Evolutionary conservation across 2,113 vertebrate genomes (phyloP).

Genomic region (Anser cygnoides): DNA sequence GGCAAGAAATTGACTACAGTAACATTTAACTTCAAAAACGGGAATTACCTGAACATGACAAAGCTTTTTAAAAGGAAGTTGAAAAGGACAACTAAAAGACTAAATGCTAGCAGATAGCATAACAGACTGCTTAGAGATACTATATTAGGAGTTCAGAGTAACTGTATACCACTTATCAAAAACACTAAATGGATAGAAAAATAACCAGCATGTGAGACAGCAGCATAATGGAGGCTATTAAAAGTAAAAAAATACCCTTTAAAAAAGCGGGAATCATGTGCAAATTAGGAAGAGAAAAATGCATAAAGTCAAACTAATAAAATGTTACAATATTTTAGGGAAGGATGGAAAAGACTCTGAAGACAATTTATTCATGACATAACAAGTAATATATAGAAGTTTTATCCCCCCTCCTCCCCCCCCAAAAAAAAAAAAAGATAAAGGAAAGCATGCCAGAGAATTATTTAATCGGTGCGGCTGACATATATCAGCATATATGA

Average conservation of each 20-base stretch:
- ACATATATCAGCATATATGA: neutral
- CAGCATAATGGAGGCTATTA: neutral
- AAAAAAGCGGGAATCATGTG: neutral
- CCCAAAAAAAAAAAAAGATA: neutral
- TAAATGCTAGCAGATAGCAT: neutral
- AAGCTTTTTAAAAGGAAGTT: conserved; percentile 28
- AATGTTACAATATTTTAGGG: neutral
- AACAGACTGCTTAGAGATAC: neutral
- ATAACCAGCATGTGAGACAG: neutral
- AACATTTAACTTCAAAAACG: neutral
- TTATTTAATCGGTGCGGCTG: neutral
- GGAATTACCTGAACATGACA: neutral
- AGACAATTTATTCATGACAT: neutral
- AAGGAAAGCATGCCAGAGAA: neutral
- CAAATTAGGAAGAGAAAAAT: neutral
- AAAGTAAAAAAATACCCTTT: neutral
- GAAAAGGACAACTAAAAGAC: neutral
- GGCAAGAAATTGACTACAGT: neutral
- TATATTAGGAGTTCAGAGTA: conserved; percentile 20
- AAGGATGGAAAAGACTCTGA: neutral
- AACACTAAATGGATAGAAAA: neutral
- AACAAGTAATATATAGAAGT: neutral
- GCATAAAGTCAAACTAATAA: neutral
- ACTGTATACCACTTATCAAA: conserved; percentile 15
- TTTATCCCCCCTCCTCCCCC: neutral